These are phyloP conservation scores for Psammodynastes pulverulentus DNA, from an alignment of 2,113 vertebrate genomes.

Conservation along the genomic window DNA sequence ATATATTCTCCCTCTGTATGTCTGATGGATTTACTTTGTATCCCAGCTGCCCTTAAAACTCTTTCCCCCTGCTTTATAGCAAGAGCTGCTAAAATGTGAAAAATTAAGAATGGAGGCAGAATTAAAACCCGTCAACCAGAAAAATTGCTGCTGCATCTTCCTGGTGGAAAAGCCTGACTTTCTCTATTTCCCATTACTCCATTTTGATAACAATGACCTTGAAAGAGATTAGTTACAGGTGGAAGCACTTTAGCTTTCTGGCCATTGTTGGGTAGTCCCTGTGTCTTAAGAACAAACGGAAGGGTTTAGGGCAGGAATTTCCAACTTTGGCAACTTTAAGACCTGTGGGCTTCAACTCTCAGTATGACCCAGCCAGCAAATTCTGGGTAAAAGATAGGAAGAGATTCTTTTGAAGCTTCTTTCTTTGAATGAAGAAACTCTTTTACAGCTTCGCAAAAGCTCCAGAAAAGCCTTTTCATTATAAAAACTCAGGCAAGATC, in stretches of 20 bases:
- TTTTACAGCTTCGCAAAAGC: neutral
- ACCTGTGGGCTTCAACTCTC: neutral
- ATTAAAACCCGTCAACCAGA: neutral
- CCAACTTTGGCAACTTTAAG: neutral
- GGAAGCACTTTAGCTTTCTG: neutral
- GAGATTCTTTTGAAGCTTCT: neutral
- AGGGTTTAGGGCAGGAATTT: neutral
- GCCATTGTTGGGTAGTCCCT: neutral
- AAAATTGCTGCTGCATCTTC: neutral
- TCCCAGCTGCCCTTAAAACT: neutral
- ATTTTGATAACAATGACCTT: neutral
- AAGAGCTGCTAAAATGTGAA: neutral
- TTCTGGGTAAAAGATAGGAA: neutral
- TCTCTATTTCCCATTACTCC: neutral
- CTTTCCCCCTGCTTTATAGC: neutral
- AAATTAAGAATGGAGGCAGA: neutral
- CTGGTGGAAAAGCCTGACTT: neutral
- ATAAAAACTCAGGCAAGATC: neutral
- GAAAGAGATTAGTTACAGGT: neutral
- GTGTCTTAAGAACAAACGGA: neutral
- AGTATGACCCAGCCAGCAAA: neutral
- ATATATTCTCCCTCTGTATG: neutral
- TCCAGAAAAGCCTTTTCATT: neutral
- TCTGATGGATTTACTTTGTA: neutral
- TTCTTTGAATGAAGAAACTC: neutral